A percentile compares a stretch with the other conserved stretches of the same genome.
These are phyloP conservation scores for Trilocha varians DNA, from an alignment of 2,888 invertebrate genomes.

Conservation along the genomic window DNA sequence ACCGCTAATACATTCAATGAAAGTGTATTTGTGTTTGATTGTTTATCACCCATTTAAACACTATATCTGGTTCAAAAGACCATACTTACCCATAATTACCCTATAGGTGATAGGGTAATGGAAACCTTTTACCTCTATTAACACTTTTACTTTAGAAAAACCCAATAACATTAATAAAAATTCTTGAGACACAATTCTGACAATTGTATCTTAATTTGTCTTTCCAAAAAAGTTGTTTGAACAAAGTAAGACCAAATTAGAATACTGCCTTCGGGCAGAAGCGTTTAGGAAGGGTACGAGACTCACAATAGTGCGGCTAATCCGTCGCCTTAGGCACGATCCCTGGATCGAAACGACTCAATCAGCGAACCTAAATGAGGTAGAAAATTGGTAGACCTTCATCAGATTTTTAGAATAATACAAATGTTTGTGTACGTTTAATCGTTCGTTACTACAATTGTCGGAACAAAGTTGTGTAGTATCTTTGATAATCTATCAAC, in stretches of 20 bases:
- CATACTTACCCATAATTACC: too few species aligned
- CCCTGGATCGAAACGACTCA: conserved; percentile 12
- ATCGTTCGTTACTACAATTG: too few species aligned
- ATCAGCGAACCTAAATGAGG: conserved; percentile 20
- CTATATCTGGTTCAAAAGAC: too few species aligned
- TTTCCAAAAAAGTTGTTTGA: neutral
- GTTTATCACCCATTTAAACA: too few species aligned
- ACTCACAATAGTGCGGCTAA: conserved; percentile 8
- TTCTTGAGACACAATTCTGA: neutral
- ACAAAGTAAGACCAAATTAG: neutral
- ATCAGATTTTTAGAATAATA: conserved; percentile 4
- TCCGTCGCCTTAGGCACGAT: conserved; percentile 8
- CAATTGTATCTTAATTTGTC: neutral
- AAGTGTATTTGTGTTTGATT: too few species aligned
- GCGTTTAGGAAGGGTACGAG: conserved; percentile 7
- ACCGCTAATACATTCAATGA: too few species aligned
- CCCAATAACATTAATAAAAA: neutral
- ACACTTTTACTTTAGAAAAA: too few species aligned
- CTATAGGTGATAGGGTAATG: too few species aligned
- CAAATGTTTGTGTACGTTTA: neutral
- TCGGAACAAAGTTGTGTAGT: too few species aligned
- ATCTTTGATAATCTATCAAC: too few species aligned
- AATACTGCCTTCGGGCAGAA: neutral
- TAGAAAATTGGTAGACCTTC: conserved; percentile 11
- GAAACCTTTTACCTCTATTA: too few species aligned